A percentile compares a stretch with the other conserved stretches of the same genome.
phyloP scores from a whole-genome alignment of 2,797 vertebrate genomes.

The Hylomyscus alleni region DNA sequence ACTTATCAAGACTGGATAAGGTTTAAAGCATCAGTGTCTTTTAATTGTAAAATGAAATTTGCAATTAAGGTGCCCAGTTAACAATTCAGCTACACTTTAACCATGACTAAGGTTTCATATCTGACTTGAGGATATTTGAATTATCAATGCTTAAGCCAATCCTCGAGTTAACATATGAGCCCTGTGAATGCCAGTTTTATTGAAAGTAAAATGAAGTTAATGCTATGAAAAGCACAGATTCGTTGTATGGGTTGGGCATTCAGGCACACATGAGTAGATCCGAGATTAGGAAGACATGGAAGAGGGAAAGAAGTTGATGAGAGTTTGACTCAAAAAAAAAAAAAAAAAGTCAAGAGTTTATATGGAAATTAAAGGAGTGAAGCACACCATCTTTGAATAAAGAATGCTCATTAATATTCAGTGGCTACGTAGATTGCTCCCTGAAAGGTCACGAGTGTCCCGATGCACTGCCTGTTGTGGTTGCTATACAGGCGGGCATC shows the following conservation, averaged over 20 bases:
- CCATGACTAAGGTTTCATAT: neutral
- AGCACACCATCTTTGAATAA: neutral
- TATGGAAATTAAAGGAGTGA: neutral
- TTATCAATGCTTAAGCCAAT: neutral
- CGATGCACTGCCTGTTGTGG: neutral
- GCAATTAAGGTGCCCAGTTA: neutral
- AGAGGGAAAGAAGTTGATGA: neutral
- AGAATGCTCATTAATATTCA: too few species aligned
- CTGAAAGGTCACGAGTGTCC: neutral
- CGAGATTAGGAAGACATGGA: neutral
- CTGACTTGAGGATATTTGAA: constrained; percentile 28
- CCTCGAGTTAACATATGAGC: neutral
- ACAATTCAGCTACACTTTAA: neutral
- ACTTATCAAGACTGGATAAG: neutral
- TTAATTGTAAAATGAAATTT: constrained; percentile 42
- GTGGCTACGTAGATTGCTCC: too few species aligned
- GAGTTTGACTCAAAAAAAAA: too few species aligned
- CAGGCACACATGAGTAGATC: neutral
- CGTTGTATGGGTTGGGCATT: neutral
- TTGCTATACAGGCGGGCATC: neutral
- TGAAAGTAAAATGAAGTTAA: constrained; percentile 35
- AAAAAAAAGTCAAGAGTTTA: neutral
- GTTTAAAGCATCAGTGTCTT: constrained; percentile 35
- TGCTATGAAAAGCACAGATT: neutral
- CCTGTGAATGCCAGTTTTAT: neutral